A percentile compares a stretch with the other conserved stretches of the same genome.
Conservation (phyloP, 2,888 invertebrate species). For the Polyommatus icarus region DNA sequence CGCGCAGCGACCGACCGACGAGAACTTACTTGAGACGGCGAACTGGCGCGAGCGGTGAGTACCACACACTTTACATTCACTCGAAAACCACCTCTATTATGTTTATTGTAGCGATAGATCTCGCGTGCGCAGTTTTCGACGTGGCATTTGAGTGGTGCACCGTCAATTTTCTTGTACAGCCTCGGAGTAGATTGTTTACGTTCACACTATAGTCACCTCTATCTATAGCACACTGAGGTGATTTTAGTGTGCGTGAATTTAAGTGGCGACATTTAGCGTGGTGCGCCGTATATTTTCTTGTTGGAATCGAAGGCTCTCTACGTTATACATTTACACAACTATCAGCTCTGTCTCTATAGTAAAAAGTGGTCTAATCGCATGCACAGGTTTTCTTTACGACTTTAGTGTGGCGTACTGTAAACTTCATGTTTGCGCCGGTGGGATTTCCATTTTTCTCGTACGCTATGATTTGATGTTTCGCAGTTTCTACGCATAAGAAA, state of each 20-base stretch:
- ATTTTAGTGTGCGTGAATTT: background rate
- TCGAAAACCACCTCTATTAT: background rate
- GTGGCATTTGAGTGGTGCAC: background rate
- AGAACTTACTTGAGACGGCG: constrained; percentile 65
- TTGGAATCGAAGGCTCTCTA: constrained; percentile 43
- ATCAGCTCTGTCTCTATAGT: constrained; percentile 35
- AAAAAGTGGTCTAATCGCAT: background rate
- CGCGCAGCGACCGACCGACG: constrained; percentile 65
- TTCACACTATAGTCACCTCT: background rate
- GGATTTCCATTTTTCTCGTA: background rate
- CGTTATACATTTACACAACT: constrained; percentile 39
- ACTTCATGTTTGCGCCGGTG: background rate
- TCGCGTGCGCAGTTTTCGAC: background rate
- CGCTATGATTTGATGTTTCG: background rate
- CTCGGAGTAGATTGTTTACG: background rate
- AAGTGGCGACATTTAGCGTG: background rate
- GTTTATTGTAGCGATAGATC: background rate
- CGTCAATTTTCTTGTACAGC: background rate
- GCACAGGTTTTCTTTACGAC: background rate
- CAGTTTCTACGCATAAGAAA: background rate
- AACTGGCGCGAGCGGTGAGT: constrained; percentile 67
- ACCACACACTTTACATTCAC: constrained; percentile 54
- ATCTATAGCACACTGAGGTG: background rate
- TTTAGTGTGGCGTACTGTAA: background rate
- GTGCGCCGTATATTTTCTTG: background rate